A percentile compares a stretch with the other conserved stretches of the same genome.
phyloP scores from a whole-genome alignment of 2,888 invertebrate species.

The Eulithis testata region DNA sequence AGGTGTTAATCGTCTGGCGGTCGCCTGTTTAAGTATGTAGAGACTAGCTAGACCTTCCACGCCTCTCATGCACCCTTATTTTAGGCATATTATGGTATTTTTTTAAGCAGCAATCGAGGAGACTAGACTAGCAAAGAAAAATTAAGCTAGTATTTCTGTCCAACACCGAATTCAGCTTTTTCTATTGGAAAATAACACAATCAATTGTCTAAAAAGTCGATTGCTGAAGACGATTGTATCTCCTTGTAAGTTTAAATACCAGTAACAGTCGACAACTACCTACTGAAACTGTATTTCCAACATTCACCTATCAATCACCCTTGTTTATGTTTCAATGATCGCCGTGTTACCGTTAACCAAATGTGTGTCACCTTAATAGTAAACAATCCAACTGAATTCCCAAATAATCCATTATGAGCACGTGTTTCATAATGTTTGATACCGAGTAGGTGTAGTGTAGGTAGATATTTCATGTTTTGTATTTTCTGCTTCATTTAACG shows the following conservation, averaged over 20 bases:
- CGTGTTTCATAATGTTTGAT: constrained; percentile 3
- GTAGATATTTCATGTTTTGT: too few relatives aligned
- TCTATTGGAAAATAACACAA: too few relatives aligned
- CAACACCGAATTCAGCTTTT: too few relatives aligned
- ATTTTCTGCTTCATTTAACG: background rate
- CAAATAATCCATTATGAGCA: constrained; percentile 6
- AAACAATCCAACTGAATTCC: constrained; percentile 3
- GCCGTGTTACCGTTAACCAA: constrained; percentile 21
- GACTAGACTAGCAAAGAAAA: too few relatives aligned
- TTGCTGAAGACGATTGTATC: background rate
- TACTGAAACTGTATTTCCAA: constrained; percentile 16
- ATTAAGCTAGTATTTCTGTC: too few relatives aligned
- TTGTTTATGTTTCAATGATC: constrained; percentile 26
- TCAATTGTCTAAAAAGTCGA: too few relatives aligned
- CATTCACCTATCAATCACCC: constrained; percentile 12
- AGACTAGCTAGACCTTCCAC: too few relatives aligned
- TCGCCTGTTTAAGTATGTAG: too few relatives aligned
- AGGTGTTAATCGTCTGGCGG: too few relatives aligned
- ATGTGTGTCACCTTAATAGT: constrained; percentile 25
- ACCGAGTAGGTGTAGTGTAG: background rate
- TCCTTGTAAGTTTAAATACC: background rate
- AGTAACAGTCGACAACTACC: constrained; percentile 1
- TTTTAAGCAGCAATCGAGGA: too few relatives aligned
- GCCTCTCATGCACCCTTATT: too few relatives aligned
- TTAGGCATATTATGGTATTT: too few relatives aligned